Evolutionary conservation across 2,113 vertebrate genomes (phyloP).

Genomic region (Haemorhous mexicanus): DNA sequence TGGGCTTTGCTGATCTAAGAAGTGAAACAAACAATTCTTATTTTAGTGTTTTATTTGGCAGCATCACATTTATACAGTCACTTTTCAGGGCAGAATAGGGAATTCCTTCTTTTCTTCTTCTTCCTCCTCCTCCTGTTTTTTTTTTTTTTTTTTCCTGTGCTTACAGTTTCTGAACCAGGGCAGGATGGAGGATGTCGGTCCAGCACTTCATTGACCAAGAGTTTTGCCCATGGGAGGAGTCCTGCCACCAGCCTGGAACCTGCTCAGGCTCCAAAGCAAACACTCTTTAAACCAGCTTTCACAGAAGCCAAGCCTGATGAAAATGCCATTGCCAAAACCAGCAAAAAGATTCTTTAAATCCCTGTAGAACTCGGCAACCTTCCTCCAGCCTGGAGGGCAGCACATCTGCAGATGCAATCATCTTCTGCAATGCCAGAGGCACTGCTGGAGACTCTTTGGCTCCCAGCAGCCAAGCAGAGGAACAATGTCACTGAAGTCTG

Average conservation of each 20-base stretch:
- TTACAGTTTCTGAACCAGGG: not conserved
- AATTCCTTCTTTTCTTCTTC: not conserved
- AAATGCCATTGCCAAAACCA: not conserved
- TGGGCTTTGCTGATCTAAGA: not conserved
- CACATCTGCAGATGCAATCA: not conserved
- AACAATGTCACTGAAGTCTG: accelerated
- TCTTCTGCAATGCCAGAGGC: not conserved
- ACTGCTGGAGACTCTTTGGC: not conserved
- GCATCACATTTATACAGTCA: not conserved
- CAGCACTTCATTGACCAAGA: not conserved
- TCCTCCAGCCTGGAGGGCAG: not conserved
- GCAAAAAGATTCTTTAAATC: not conserved
- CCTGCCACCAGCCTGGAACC: not conserved
- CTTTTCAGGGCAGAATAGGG: not conserved
- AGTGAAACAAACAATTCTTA: not conserved
- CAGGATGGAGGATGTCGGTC: not conserved
- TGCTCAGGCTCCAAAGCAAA: not conserved
- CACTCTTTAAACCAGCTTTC: not conserved
- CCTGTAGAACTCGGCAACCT: accelerated
- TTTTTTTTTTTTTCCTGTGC: not conserved
- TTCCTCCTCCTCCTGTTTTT: accelerated
- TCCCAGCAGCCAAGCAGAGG: not conserved
- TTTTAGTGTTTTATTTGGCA: not conserved
- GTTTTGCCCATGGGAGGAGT: not conserved
- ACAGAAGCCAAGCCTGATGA: not conserved